These are phyloP conservation scores for Drosophila koepferae DNA, from an alignment of 2,888 invertebrate species.

Conservation along the genomic window DNA sequence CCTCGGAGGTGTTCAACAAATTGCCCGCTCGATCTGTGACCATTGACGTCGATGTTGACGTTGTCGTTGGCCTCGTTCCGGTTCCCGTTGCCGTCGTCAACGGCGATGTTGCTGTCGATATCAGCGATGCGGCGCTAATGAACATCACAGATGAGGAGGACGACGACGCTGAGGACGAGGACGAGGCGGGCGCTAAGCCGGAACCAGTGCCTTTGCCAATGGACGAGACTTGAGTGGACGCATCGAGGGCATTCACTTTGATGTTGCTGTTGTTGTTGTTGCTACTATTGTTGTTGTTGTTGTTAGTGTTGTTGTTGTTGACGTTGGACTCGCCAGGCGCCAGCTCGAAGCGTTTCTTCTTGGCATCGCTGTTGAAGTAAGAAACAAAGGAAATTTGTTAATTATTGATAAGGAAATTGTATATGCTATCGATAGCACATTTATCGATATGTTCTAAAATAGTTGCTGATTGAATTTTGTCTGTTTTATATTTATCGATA, in stretches of 20 bases:
- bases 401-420: not conserved
- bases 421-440: not conserved
- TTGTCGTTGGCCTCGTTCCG: slow-evolving; percentile 36
- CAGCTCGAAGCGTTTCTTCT: slow-evolving; percentile 83
- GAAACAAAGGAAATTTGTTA: not conserved
- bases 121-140: slow-evolving; percentile 47
- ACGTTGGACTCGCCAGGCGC: slow-evolving; percentile 52
- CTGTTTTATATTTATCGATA: not conserved
- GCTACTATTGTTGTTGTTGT: slow-evolving; percentile 33
- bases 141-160: slow-evolving; percentile 39
- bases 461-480: not conserved
- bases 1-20: slow-evolving; percentile 57
- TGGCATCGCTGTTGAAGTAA: slow-evolving; percentile 80
- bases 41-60: slow-evolving; percentile 23
- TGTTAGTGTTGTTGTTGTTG: slow-evolving; percentile 60
- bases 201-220: slow-evolving; percentile 22
- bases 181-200: slow-evolving; percentile 35
- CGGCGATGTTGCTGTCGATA: slow-evolving; percentile 49
- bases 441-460: not conserved
- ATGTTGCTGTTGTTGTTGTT: slow-evolving; percentile 58
- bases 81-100: slow-evolving; percentile 20
- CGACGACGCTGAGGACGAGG: slow-evolving; percentile 34
- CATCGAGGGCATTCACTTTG: slow-evolving; percentile 56
- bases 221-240: slow-evolving; percentile 33
- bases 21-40: slow-evolving; percentile 50